These are phyloP conservation scores for Spongia lamella DNA, from an alignment of 37 sponge, comb jelly and placozoan species.

Conservation along the genomic window DNA sequence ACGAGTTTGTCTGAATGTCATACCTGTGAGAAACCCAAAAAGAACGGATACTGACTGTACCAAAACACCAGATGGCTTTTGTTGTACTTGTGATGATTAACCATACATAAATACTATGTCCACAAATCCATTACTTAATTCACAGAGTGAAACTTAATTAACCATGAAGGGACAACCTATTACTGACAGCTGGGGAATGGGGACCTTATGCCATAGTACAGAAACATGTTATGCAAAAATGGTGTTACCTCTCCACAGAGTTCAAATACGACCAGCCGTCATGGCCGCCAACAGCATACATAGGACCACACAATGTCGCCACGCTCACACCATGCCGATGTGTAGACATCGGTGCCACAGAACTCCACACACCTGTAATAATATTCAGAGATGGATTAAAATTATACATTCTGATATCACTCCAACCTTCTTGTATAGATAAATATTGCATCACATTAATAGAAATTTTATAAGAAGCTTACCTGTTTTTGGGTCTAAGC, in stretches of 20 bases:
- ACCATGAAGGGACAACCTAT: background rate
- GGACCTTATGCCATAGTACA: too few species aligned
- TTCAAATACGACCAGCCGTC: conserved; percentile 82
- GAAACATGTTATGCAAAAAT: too few species aligned
- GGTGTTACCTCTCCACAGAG: conserved; percentile 67
- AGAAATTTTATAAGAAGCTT: too few species aligned
- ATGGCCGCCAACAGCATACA: conserved; percentile 88
- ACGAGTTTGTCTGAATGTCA: conserved; percentile 65
- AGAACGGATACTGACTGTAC: background rate
- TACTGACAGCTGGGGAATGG: too few species aligned
- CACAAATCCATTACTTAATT: background rate
- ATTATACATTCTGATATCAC: too few species aligned
- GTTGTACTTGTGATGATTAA: background rate
- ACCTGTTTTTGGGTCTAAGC: conserved; percentile 39
- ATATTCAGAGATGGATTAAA: too few species aligned
- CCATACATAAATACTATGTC: background rate
- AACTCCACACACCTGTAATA: conserved; percentile 31
- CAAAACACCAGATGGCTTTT: background rate
- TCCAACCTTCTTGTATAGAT: too few species aligned
- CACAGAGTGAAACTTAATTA: background rate
- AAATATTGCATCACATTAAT: too few species aligned
- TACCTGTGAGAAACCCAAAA: conserved; percentile 38
- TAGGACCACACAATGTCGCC: conserved; percentile 57
- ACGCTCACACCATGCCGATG: conserved; percentile 82
- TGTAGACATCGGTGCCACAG: conserved; percentile 62